These are phyloP conservation scores for Branchellion lobata DNA, from an alignment of 2,888 invertebrate genomes.

Conservation along the genomic window DNA sequence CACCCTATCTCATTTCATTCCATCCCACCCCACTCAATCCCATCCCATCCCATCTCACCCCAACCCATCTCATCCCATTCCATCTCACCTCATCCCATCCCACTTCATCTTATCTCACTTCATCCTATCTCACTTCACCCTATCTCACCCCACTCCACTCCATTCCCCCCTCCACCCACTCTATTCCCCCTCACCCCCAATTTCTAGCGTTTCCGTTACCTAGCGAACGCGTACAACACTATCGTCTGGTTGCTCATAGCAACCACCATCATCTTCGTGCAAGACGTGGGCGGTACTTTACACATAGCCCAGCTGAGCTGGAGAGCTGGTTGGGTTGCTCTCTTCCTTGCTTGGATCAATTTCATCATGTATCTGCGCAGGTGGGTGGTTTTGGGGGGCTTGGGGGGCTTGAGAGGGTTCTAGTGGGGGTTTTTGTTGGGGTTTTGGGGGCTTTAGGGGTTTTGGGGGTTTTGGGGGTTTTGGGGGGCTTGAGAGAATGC, in stretches of 20 bases:
- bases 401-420: background rate
- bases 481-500: no score
- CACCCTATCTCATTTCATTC: background rate
- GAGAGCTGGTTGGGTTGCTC: conserved; percentile 56
- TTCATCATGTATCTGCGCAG: conserved; percentile 54
- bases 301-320: conserved; percentile 48
- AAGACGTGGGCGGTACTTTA: conserved; percentile 28
- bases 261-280: conserved; percentile 53
- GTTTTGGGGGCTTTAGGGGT: background rate
- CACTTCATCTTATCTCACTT: no score
- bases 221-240: conserved; percentile 52
- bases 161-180: no score
- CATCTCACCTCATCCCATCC: no score
- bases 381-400: conserved; percentile 23
- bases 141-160: no score
- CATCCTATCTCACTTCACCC: background rate
- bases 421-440: background rate
- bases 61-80: no score
- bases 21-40: background rate
- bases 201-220: conserved; percentile 48
- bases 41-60: background rate
- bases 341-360: conserved; percentile 54
- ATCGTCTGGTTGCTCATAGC: conserved; percentile 51
- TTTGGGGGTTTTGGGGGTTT: background rate
- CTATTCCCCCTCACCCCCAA: no score